A percentile compares a stretch with the other conserved stretches of the same genome.
Conservation (phyloP, 1,140 invertebrate genomes). For the Caenorhabditis tropicalis region DNA sequence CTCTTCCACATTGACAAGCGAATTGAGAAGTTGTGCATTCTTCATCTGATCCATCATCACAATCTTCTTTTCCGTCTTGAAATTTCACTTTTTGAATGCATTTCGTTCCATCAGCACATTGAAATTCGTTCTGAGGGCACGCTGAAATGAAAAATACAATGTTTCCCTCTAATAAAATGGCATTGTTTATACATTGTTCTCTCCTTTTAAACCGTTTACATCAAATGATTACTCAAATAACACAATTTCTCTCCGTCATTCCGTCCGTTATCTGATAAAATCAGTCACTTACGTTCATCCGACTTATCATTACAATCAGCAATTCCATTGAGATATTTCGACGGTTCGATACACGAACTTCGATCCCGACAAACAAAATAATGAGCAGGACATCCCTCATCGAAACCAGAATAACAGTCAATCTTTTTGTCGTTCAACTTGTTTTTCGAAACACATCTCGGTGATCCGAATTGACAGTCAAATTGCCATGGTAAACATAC, state of each 20-base stretch:
- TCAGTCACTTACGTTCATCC: constrained; percentile 59
- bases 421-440: constrained; percentile 58
- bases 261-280: background rate
- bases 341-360: constrained; percentile 51
- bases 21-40: constrained; percentile 63
- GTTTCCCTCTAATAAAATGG: background rate
- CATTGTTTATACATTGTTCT: no score
- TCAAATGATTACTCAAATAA: no score
- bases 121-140: constrained; percentile 57
- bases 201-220: no score
- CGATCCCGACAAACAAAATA: constrained; percentile 59
- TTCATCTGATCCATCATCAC: constrained; percentile 60
- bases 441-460: constrained; percentile 55
- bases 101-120: constrained; percentile 52
- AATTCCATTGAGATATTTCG: constrained; percentile 55
- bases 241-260: no score
- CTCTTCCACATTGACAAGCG: constrained; percentile 66
- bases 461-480: constrained; percentile 62
- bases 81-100: constrained; percentile 49
- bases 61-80: constrained; percentile 59
- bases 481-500: constrained; percentile 63
- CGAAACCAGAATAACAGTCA: constrained; percentile 62
- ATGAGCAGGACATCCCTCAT: constrained; percentile 60
- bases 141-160: constrained; percentile 53
- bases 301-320: constrained; percentile 58